phyloP scores from a whole-genome alignment of 2,888 invertebrate genomes.

The Muscina levida region DNA sequence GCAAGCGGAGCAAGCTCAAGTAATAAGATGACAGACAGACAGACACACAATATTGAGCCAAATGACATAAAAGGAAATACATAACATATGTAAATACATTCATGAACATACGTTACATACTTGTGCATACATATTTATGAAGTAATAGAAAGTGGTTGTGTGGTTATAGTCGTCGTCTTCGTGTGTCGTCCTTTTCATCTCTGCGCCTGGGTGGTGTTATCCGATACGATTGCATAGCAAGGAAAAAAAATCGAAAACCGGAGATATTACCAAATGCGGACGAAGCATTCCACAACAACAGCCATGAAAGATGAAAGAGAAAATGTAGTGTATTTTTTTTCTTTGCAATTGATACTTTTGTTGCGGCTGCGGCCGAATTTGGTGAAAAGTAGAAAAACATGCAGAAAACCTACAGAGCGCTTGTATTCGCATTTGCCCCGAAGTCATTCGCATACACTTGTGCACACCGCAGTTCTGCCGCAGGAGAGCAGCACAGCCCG shows the following conservation, averaged over 20 bases:
- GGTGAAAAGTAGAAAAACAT: no score
- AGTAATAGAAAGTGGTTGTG: conserved; percentile 34
- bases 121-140: not conserved
- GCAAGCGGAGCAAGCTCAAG: no score
- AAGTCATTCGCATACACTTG: no score
- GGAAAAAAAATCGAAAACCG: conserved; percentile 30
- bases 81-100: conserved; percentile 6
- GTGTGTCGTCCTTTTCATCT: not conserved
- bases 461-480: no score
- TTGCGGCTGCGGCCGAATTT: not conserved
- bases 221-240: no score
- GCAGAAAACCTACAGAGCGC: no score
- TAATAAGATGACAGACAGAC: no score
- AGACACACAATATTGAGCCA: not conserved
- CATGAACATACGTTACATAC: not conserved
- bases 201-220: not conserved
- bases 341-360: conserved; percentile 38
- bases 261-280: not conserved
- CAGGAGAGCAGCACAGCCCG: no score
- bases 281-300: not conserved
- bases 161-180: not conserved
- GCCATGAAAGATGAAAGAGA: conserved; percentile 14
- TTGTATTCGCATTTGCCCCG: no score
- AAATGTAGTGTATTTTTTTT: conserved; percentile 38
- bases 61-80: conserved; percentile 32